Evolutionary conservation across 2,113 vertebrate species (phyloP), one percentile per base, ranked within the genome.

Genomic region (Pelobates fuscus): DNA sequence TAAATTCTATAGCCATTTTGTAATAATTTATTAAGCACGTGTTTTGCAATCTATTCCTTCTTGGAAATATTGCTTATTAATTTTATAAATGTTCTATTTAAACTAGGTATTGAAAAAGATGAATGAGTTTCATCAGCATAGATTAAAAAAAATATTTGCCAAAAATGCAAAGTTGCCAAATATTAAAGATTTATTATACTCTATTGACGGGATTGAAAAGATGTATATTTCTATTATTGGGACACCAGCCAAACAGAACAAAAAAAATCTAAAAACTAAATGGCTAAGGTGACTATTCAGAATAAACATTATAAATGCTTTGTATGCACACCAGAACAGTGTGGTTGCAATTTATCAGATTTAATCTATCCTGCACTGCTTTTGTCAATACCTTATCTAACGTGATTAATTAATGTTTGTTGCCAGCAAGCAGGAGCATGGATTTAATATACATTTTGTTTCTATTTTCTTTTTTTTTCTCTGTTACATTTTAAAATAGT

Each of bases 361-460:
- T 37, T n/a, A 18, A 43, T 24, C 62, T 29, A 43, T 65, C 32
- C 20, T 65, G 37, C 32, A 43, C 23, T 65, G n/a, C 62, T 44
- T 65, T 43, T 65, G 62, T 65, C 62, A 65, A 65, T 65, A 65
- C 23, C 32, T 44, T 65, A 65, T 65, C 62, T 65, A 43, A 65
- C 15, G 32, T 65, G 32, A 65, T 65, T 41, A 65, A 65, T 65
- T 65, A 23, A 65, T 21, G 32, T 41, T 44, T 65, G 11, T n/a
- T 24, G 20, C 32, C 23, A 32, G 21, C 32, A 43, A 23, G 18
- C 20, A 23, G 7, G 30, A 43, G 20, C n/a, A 43, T 44, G 12
- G 12, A 25, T 65, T 64, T 44, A 41, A 44, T 44, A 23, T 23
- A 65, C 30, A 37, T 44, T 17, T 65, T 14, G n/a, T 43, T 63